These are phyloP conservation scores for Hirundichthys speculiger DNA, from an alignment of 2,113 vertebrate species.

Conservation along the genomic window DNA sequence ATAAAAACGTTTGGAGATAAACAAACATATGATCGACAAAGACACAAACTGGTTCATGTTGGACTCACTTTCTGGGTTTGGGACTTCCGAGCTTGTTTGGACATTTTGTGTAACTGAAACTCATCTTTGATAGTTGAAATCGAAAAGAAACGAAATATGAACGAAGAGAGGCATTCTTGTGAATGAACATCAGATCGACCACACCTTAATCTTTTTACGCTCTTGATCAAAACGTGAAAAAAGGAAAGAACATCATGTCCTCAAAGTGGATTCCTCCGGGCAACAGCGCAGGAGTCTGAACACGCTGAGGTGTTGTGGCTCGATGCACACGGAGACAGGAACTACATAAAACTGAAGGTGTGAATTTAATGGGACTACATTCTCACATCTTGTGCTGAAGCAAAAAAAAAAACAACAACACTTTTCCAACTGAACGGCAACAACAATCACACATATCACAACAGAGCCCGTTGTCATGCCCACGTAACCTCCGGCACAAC, in stretches of 20 bases:
- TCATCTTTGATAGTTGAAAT: too few relatives aligned
- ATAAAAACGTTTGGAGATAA: too few relatives aligned
- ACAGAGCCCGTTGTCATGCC: conserved; percentile 3
- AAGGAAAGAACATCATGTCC: conserved; percentile 36
- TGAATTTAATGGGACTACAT: background rate
- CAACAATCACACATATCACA: background rate
- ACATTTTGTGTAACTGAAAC: too few relatives aligned
- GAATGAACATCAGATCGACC: too few relatives aligned
- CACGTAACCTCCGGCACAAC: background rate
- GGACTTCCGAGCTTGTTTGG: background rate
- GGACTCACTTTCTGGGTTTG: background rate
- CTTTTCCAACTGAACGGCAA: background rate
- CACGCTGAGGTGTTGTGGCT: background rate
- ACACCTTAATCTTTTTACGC: background rate
- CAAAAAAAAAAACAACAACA: background rate
- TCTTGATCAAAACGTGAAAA: background rate
- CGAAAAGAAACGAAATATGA: too few relatives aligned
- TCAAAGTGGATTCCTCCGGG: background rate
- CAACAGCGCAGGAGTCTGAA: background rate
- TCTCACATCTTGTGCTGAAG: background rate
- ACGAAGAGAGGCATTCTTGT: too few relatives aligned
- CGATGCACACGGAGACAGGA: background rate
- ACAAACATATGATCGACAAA: too few relatives aligned
- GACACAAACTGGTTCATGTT: background rate
- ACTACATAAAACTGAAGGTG: too few relatives aligned